Evolutionary conservation across 2,888 invertebrate genomes (phyloP).

Genomic region (Stenchaetothrips biformis): DNA sequence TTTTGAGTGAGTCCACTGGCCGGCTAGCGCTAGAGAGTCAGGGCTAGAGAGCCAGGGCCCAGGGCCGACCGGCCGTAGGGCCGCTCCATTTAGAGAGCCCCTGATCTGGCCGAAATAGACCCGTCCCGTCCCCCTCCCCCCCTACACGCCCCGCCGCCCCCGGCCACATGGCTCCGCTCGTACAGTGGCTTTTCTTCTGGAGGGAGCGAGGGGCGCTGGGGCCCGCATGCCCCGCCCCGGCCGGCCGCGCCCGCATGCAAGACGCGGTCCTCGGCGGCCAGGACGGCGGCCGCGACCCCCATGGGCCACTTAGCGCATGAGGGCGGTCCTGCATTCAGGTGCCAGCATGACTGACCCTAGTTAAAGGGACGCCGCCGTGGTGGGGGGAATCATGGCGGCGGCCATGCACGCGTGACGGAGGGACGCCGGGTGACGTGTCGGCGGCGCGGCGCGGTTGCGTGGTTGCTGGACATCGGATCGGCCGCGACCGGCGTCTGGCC

Average conservation of each 20-base stretch:
- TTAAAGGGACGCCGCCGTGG: constrained; percentile 10
- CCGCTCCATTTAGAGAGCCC: constrained; percentile 13
- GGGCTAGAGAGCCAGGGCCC: background rate
- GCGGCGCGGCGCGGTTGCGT: background rate
- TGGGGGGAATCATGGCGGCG: background rate
- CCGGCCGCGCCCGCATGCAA: constrained; percentile 30
- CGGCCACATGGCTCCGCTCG: background rate
- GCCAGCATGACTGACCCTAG: constrained; percentile 2
- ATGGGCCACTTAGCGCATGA: background rate
- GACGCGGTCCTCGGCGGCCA: constrained; percentile 30
- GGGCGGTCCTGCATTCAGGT: constrained; percentile 3
- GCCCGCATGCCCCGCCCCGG: constrained; percentile 21
- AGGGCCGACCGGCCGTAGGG: constrained; percentile 33
- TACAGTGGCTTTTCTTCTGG: too few relatives aligned
- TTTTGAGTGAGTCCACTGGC: constrained; percentile 1
- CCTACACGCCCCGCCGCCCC: background rate
- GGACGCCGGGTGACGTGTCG: background rate
- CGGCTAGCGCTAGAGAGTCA: background rate
- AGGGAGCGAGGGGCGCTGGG: too few relatives aligned
- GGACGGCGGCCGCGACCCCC: background rate
- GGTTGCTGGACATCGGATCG: constrained; percentile 24
- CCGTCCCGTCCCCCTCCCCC: constrained; percentile 27
- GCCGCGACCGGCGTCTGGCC: constrained; percentile 29
- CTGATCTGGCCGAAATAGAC: constrained; percentile 34
- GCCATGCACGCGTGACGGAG: background rate